Evolutionary conservation across 2,888 invertebrate species (phyloP), one percentile per base, ranked within the genome.

Genomic region (Dascillus cervinus): DNA sequence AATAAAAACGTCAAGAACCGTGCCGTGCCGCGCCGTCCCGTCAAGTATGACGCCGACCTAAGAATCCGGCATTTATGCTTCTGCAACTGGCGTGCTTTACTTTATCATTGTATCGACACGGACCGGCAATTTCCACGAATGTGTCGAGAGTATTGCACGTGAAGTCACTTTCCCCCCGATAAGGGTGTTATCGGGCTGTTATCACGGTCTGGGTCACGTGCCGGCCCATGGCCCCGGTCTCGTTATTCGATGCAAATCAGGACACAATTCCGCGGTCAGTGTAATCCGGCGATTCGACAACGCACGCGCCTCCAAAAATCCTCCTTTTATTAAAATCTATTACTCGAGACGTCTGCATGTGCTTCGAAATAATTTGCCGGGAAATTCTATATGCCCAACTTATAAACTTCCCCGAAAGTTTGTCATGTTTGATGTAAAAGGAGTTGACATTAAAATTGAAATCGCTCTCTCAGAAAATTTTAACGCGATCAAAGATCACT

Each of bases 361-460:
- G 55, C 53, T 50, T 51, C 53, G 58, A 60, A 59, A 60, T 60
- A 59, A 60, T 58, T 60, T 53, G 52, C 53, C 48, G 50, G 50
- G 60, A 58, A 59, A 62, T 59, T 61, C 60, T 61, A 62, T 62
- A 62, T 62, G 58, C 59, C 56, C 56, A 60, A 61, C 59, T 62
- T 58, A 59, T 59, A 60, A 62, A 62, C 55, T 57, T 55, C 49
- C 43, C 36, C 39, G 43, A 57, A 59, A 59, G 58, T 59, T 62
- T 56, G 56, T 54, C 60, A 59, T 60, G 60, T 64, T 64, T 63
- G 62, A 64, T 60, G 59, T 61, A 58, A 60, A 63, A 64, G 61
- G 62, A 62, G 62, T 62, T 62, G 63, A 63, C 62, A 62, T 62
- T 62, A 60, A 64, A 64, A 62, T 64, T 63, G 63, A 63, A 64